Conservation (phyloP, 2,888 invertebrate genomes). For the Byasa hedistus region DNA sequence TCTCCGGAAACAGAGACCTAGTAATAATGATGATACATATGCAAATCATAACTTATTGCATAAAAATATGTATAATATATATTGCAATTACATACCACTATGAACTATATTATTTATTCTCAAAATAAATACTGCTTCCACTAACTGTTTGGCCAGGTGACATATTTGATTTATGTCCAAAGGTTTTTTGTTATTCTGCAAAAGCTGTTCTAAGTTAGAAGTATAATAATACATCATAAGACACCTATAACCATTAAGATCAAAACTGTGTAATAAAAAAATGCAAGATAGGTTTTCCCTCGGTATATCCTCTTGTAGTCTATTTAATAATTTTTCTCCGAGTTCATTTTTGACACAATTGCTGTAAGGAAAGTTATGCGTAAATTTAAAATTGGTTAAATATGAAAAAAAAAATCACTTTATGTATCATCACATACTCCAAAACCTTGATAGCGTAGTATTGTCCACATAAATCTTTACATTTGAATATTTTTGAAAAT, state of each 20-base stretch:
- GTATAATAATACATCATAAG: slow-evolving; percentile 58
- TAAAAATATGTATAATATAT: not conserved
- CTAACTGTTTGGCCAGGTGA: slow-evolving; percentile 49
- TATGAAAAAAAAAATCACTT: not conserved
- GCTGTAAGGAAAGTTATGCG: slow-evolving; percentile 9
- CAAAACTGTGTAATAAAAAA: slow-evolving; percentile 42
- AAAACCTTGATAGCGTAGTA: slow-evolving; percentile 47
- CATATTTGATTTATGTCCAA: slow-evolving; percentile 52
- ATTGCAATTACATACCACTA: slow-evolving; percentile 45
- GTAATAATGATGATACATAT: no score
- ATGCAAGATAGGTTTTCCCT: slow-evolving; percentile 42
- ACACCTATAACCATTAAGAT: slow-evolving; percentile 41
- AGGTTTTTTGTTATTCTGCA: slow-evolving; percentile 36
- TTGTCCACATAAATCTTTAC: slow-evolving; percentile 37
- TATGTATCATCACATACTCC: slow-evolving; percentile 41
- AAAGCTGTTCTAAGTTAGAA: slow-evolving; percentile 44
- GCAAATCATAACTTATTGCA: not conserved
- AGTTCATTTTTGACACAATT: slow-evolving; percentile 24
- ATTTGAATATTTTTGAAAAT: slow-evolving; percentile 50
- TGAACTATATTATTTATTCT: slow-evolving; percentile 52
- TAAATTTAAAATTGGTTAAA: not conserved
- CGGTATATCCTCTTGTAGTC: slow-evolving; percentile 43
- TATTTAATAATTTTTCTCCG: slow-evolving; percentile 40
- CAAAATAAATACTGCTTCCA: slow-evolving; percentile 50
- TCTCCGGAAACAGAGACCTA: no score